Conservation (phyloP, 2,888 invertebrate genomes). For the Quadroppia sp. region DNA sequence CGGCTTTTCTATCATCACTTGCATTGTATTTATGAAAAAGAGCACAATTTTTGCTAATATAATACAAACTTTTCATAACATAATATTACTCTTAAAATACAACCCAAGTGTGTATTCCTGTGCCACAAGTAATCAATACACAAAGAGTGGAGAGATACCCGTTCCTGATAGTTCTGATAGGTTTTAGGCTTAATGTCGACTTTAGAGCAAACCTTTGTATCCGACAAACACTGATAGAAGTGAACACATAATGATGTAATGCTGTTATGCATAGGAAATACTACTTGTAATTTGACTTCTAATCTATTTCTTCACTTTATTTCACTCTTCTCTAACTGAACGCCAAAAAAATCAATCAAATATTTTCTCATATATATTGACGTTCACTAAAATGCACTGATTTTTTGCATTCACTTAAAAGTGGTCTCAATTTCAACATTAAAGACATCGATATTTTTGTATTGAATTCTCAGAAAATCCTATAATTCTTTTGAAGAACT, state of each 20-base stretch:
- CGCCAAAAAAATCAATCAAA: constrained; percentile 26
- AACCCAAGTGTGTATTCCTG: constrained; percentile 6
- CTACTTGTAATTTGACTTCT: constrained; percentile 35
- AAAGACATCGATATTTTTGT: constrained; percentile 1
- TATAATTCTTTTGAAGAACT: not conserved
- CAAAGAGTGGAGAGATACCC: constrained; percentile 30
- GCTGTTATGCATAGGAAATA: constrained; percentile 2
- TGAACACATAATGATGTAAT: constrained; percentile 17
- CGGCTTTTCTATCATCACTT: constrained; percentile 24
- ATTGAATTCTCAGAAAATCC: not conserved
- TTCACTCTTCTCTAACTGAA: too few relatives aligned
- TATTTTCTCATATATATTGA: constrained; percentile 5
- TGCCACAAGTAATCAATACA: constrained; percentile 32
- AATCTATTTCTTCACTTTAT: constrained; percentile 24
- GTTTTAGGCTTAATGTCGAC: constrained; percentile 35
- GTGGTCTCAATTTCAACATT: not conserved
- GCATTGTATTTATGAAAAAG: constrained; percentile 25
- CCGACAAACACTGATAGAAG: constrained; percentile 14
- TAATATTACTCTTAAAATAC: not conserved
- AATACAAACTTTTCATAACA: constrained; percentile 2
- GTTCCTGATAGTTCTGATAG: constrained; percentile 33
- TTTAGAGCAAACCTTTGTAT: constrained; percentile 35
- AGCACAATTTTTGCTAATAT: constrained; percentile 10
- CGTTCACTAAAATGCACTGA: not conserved
- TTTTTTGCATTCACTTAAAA: not conserved